Evolutionary conservation across 2,888 invertebrate species (phyloP).

Genomic region (Agriotes lineatus): DNA sequence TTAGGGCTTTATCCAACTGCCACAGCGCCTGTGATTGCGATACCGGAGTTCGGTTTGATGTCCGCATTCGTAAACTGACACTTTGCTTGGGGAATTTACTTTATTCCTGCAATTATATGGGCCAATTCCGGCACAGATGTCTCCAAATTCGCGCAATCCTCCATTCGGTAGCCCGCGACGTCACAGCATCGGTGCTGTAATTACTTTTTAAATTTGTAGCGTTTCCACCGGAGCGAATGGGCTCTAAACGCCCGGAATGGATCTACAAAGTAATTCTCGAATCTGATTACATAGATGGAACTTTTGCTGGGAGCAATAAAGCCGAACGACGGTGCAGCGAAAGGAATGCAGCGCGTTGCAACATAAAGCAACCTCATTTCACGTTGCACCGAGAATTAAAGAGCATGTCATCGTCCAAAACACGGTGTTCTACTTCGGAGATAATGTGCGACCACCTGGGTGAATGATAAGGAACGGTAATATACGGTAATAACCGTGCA

Average conservation of each 20-base stretch:
- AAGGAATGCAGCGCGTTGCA: slow-evolving; percentile 30
- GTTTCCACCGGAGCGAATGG: neutral
- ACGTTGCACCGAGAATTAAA: slow-evolving; percentile 24
- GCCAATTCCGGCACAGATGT: neutral
- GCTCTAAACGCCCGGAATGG: no score
- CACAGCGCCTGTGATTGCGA: neutral
- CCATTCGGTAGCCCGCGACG: neutral
- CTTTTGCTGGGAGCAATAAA: slow-evolving; percentile 14
- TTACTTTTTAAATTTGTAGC: neutral
- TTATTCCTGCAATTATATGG: neutral
- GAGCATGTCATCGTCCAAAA: slow-evolving; percentile 35
- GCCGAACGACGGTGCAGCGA: neutral
- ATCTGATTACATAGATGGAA: neutral
- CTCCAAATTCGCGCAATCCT: neutral
- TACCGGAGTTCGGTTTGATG: slow-evolving; percentile 2
- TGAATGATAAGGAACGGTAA: slow-evolving; percentile 37
- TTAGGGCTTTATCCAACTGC: slow-evolving; percentile 13
- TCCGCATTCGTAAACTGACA: neutral
- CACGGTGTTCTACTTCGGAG: slow-evolving; percentile 38
- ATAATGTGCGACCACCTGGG: slow-evolving; percentile 36
- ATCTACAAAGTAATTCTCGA: neutral
- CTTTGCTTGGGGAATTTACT: neutral
- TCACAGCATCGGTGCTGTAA: neutral
- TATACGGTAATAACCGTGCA: slow-evolving; percentile 34
- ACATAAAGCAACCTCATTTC: slow-evolving; percentile 33